Percentiles rank a stretch among this genome's conserved stretches.
phyloP scores from a whole-genome alignment of 2,113 vertebrate genomes.

The Planiliza haematocheilus region DNA sequence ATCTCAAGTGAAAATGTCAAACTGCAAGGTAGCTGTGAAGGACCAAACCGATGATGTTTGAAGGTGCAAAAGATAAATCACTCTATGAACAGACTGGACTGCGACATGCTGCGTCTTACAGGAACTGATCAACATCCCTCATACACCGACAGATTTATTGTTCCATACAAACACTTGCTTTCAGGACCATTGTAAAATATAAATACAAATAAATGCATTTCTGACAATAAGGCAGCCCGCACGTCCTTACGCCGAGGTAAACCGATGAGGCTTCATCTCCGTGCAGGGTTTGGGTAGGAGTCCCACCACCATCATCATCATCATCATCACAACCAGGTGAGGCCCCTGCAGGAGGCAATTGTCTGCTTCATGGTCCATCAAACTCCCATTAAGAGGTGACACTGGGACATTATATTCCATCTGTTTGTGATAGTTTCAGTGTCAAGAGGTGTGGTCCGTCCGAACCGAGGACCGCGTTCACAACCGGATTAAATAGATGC shows the following conservation, averaged over 20 bases:
- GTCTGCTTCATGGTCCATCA: constrained; percentile 35
- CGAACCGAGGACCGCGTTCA: constrained; percentile 34
- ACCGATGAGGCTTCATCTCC: constrained; percentile 32
- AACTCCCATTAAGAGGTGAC: constrained; percentile 24
- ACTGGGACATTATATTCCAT: constrained; percentile 12
- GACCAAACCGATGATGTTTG: not conserved
- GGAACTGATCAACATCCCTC: constrained; percentile 7
- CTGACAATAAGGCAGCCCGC: constrained; percentile 22
- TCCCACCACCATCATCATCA: constrained; percentile 30
- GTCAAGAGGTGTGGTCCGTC: constrained; percentile 50
- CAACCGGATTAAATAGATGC: constrained; percentile 23
- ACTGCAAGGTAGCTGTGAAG: constrained; percentile 26
- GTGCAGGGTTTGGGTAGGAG: constrained; percentile 35
- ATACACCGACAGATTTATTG: constrained; percentile 13
- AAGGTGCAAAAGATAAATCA: constrained; percentile 18
- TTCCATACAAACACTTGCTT: constrained; percentile 46
- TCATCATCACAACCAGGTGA: constrained; percentile 32
- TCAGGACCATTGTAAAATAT: constrained; percentile 28
- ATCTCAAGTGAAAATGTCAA: constrained; percentile 33
- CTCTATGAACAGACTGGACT: constrained; percentile 20
- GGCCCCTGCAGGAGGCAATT: constrained; percentile 27
- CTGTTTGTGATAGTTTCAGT: constrained; percentile 27
- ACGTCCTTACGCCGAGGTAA: constrained; percentile 9
- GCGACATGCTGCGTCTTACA: not conserved
- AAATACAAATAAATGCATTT: constrained; percentile 34